Conservation (phyloP, 2,888 invertebrate genomes). For the Parascotia fuliginaria region DNA sequence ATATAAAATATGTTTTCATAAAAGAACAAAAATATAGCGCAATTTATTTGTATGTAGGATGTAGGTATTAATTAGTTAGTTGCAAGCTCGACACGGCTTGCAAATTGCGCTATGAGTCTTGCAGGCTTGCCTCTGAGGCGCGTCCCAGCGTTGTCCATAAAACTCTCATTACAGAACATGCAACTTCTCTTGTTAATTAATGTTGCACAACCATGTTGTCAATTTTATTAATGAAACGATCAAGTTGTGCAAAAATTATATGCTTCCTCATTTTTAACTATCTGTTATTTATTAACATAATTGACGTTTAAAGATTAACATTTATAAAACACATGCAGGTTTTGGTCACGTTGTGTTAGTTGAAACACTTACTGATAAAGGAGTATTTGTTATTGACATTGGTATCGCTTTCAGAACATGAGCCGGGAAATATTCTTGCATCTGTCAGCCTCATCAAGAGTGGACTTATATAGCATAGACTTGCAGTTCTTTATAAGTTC, state of each 20-base stretch:
- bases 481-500: too few relatives aligned
- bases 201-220: slow-evolving; percentile 59
- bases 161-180: slow-evolving; percentile 63
- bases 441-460: too few relatives aligned
- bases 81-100: slow-evolving; percentile 51
- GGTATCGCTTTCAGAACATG: too few relatives aligned
- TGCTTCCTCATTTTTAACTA: slow-evolving; percentile 19
- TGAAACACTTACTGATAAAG: too few relatives aligned
- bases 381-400: too few relatives aligned
- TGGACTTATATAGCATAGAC: too few relatives aligned
- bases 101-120: slow-evolving; percentile 62
- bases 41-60: slow-evolving; percentile 53
- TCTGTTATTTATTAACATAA: too few relatives aligned
- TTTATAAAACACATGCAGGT: neutral
- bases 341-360: too few relatives aligned
- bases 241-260: slow-evolving; percentile 37
- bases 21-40: slow-evolving; percentile 19
- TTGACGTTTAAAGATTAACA: too few relatives aligned
- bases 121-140: slow-evolving; percentile 40
- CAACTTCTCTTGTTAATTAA: slow-evolving; percentile 68
- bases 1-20: slow-evolving; percentile 3
- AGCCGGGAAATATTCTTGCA: too few relatives aligned
- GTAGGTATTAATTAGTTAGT: slow-evolving; percentile 59
- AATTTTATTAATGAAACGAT: slow-evolving; percentile 56
- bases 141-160: slow-evolving; percentile 57